A percentile compares a stretch with the other conserved stretches of the same genome.
phyloP scores from a whole-genome alignment of 1,140 invertebrate species.

The Pygmarrhopalites habei region DNA sequence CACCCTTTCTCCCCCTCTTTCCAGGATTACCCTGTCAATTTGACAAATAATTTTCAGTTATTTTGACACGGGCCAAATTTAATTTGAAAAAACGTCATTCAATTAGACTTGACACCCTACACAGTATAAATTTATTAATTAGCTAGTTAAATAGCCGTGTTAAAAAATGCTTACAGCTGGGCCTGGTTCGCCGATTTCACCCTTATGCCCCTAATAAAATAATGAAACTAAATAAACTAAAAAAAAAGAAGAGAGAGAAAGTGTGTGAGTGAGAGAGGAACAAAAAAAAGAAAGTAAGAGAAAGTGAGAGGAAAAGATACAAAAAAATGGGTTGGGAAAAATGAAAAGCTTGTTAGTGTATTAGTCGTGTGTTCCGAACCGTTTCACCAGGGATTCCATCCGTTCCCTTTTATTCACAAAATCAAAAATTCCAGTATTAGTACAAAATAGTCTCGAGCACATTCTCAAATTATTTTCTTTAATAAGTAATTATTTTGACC shows the following conservation, averaged over 20 bases:
- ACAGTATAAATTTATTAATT: background rate
- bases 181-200: conserved; percentile 82
- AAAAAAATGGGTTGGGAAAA: conserved; percentile 19
- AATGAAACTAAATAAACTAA: conserved; percentile 20
- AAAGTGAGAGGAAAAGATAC: conserved; percentile 40
- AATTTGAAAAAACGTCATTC: conserved; percentile 32
- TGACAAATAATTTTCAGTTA: too few relatives aligned
- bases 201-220: conserved; percentile 61
- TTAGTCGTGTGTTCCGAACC: conserved; percentile 50
- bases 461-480: too few relatives aligned
- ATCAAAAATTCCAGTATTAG: background rate
- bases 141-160: background rate
- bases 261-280: conserved; percentile 17
- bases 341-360: conserved; percentile 19
- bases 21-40: conserved; percentile 69
- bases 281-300: conserved; percentile 15
- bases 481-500: too few relatives aligned
- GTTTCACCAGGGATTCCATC: conserved; percentile 84
- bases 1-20: conserved; percentile 81
- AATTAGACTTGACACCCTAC: background rate
- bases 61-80: too few relatives aligned
- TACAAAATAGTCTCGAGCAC: too few relatives aligned
- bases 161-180: too few relatives aligned
- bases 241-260: conserved; percentile 40
- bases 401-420: conserved; percentile 62